Conservation (phyloP, 2,888 invertebrate genomes). For the Sesia bembeciformis region DNA sequence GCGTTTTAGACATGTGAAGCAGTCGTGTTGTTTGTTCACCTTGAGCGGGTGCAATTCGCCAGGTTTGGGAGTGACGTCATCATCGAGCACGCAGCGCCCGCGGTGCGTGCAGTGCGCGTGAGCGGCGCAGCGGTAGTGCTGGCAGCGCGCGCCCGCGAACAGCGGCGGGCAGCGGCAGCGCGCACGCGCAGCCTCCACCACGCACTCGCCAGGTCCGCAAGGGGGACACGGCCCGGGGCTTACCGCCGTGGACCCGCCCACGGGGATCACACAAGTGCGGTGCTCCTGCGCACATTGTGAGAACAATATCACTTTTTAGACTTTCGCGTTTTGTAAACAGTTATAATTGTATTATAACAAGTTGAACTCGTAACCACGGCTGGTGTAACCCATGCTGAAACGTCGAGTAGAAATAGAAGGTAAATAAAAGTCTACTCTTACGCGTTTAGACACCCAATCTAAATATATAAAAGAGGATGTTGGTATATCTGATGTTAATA, state of each 20-base stretch:
- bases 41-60: conserved; percentile 67
- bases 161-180: conserved; percentile 78
- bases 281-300: conserved; percentile 16
- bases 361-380: too few species aligned
- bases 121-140: conserved; percentile 79
- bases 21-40: conserved; percentile 45
- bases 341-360: too few species aligned
- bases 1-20: conserved; percentile 23
- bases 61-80: conserved; percentile 33
- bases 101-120: conserved; percentile 77
- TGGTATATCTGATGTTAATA: too few species aligned
- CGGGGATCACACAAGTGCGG: conserved; percentile 28
- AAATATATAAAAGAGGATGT: too few species aligned
- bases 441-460: too few species aligned
- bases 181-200: conserved; percentile 15
- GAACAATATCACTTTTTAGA: background rate
- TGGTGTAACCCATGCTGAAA: too few species aligned
- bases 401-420: too few species aligned
- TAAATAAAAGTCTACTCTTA: too few species aligned
- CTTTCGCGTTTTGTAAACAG: too few species aligned
- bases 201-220: conserved; percentile 4
- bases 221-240: background rate
- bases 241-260: conserved; percentile 5
- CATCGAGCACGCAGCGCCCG: conserved; percentile 23
- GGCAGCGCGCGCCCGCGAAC: conserved; percentile 78